A percentile compares a stretch with the other conserved stretches of the same genome.
These are phyloP conservation scores for Carettochelys insculpta DNA, from an alignment of 2,113 vertebrate species.

Conservation along the genomic window DNA sequence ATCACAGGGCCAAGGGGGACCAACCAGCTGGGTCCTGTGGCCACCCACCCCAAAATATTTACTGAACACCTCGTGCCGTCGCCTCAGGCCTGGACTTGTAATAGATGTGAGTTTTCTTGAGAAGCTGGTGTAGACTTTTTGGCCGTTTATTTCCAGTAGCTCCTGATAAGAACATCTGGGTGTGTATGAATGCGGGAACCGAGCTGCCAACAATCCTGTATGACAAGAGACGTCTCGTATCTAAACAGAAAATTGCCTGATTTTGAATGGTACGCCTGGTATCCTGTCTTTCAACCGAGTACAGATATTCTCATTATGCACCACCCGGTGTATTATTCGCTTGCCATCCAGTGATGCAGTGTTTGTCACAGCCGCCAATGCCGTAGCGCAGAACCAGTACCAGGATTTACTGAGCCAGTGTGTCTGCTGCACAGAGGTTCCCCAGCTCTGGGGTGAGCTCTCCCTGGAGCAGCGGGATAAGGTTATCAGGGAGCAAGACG, in stretches of 20 bases:
- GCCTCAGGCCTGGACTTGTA: neutral
- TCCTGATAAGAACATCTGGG: constrained; percentile 45
- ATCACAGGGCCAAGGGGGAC: neutral
- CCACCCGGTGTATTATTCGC: neutral
- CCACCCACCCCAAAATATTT: constrained; percentile 15
- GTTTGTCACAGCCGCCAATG: neutral
- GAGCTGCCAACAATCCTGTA: neutral
- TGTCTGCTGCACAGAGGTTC: neutral
- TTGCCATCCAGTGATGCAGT: neutral
- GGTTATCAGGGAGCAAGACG: neutral
- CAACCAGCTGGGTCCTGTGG: constrained; percentile 9
- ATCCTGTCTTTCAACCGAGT: neutral
- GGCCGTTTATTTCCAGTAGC: neutral
- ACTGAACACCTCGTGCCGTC: neutral
- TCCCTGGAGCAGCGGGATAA: neutral
- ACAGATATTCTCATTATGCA: neutral
- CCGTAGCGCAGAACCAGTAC: neutral
- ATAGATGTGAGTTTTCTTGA: neutral
- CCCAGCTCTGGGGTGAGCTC: neutral
- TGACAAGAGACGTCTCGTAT: neutral
- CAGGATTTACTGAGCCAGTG: neutral
- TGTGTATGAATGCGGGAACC: neutral
- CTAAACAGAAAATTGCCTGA: neutral
- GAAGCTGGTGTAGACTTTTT: constrained; percentile 47
- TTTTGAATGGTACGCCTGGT: neutral